Evolutionary conservation across 2,888 invertebrate species (phyloP).

Genomic region (Drosophila koepferae): DNA sequence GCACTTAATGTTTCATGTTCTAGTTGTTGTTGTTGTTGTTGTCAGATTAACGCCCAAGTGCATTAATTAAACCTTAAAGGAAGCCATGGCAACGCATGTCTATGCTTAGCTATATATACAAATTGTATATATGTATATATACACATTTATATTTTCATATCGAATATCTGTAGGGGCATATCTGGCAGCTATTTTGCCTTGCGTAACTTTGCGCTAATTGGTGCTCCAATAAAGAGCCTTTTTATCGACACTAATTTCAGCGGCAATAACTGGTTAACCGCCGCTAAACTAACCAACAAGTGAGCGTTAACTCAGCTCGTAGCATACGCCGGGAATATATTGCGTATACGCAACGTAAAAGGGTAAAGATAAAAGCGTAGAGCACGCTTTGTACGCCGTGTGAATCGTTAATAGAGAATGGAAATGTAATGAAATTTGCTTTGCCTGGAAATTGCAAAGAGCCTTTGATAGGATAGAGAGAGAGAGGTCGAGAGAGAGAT

Average conservation of each 20-base stretch:
- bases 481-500: not conserved
- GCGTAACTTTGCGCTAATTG: conserved; percentile 52
- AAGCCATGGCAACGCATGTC: conserved; percentile 50
- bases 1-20: conserved; percentile 58
- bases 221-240: conserved; percentile 25
- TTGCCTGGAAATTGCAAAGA: not conserved
- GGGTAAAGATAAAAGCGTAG: conserved; percentile 13
- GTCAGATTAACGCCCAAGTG: conserved; percentile 70
- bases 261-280: conserved; percentile 23
- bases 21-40: conserved; percentile 5
- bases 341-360: conserved; percentile 35
- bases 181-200: not conserved
- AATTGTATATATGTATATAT: conserved; percentile 3
- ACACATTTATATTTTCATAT: conserved; percentile 14
- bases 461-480: not conserved
- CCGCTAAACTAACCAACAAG: conserved; percentile 12
- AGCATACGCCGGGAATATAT: not conserved
- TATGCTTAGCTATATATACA: not conserved
- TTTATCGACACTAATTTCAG: conserved; percentile 44
- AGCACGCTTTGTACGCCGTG: conserved; percentile 3
- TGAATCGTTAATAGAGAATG: conserved; percentile 15
- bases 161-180: conserved; percentile 1
- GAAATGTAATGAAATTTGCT: conserved; percentile 10
- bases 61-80: conserved; percentile 76
- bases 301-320: not conserved